Base-by-base conservation (phyloP, 2,113 vertebrate species). In the Malaclemys terrapin region DNA sequence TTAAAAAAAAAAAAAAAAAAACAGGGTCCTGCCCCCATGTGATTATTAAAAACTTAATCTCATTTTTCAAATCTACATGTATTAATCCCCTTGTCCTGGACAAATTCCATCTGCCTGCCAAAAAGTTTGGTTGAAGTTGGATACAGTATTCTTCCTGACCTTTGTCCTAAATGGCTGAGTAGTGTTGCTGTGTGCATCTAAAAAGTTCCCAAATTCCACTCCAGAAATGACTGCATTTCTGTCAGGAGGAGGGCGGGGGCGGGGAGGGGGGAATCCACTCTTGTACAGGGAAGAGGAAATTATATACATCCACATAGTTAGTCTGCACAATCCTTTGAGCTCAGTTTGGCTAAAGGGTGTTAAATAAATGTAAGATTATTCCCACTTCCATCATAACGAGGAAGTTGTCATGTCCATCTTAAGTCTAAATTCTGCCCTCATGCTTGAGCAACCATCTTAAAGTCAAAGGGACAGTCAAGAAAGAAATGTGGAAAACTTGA, bases 21-120 rank as follows among this genome's bases (percentile, higher is more conserved):
- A 1, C 24, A 31, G 5, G 6, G 93, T 96, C 90, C 57, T 86
- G 47, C 29, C 14, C 72, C 56, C 38, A 54, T 80, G 22, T 65
- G 83, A 5, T 22, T 96, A 88, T 78, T 56, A 92, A 80, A 96
- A 90, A 10, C 29, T n/a, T 94, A 80, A 52, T 50, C 13, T 29
- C 80, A 5, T 90, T 96, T 93, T 93, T 49, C 69, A 49, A 69
- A 45, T 89, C 35, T 88, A 6, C 75, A 14, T 89, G 38, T 95
- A 6, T 80, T 86, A 93, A 75, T 91, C 38, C 45, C 11, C 84
- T 8, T 0, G 0, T 93, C 19, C 31, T 93, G 54, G 13, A 49
- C 3, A 1, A 42, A 49, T 89, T 93, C 72, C 76, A 45, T 86
- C 82, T 88, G 24, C 52, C 38, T 89, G 93, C 54, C 56, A 72